Conservation (phyloP, 2,113 vertebrate species). For the Abramis brama region DNA sequence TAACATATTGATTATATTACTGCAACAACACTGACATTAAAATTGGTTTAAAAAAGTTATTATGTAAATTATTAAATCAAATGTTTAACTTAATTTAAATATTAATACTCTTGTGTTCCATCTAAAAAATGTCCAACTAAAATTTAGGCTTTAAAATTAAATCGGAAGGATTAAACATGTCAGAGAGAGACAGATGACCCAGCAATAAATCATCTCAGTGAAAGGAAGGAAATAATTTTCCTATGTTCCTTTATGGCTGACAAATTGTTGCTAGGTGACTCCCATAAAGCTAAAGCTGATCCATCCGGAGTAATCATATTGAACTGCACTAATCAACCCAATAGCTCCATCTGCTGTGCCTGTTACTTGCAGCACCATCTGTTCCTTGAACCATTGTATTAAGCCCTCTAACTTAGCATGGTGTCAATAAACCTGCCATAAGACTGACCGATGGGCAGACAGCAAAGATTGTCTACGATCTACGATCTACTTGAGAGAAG, state of each 20-base stretch:
- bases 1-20: background rate
- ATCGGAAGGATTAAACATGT: background rate
- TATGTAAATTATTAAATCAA: background rate
- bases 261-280: conserved; percentile 47
- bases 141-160: conserved; percentile 30
- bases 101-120: background rate
- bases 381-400: conserved; percentile 35
- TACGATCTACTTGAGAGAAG: background rate
- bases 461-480: background rate
- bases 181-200: conserved; percentile 2
- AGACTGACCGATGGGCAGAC: conserved; percentile 4
- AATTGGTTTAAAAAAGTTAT: background rate
- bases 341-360: conserved; percentile 60
- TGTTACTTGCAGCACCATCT: conserved; percentile 54
- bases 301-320: conserved; percentile 48
- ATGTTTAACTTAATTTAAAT: background rate
- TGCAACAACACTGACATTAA: background rate
- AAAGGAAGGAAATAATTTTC: conserved; percentile 30
- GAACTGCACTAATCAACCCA: conserved; percentile 52
- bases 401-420: conserved; percentile 39
- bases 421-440: conserved; percentile 34
- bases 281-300: conserved; percentile 43
- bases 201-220: conserved; percentile 9
- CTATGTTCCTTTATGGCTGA: conserved; percentile 15
- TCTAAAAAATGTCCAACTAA: conserved; percentile 1